phyloP scores from a whole-genome alignment of 1,140 invertebrate species.

The Drosophila kepulauana region DNA sequence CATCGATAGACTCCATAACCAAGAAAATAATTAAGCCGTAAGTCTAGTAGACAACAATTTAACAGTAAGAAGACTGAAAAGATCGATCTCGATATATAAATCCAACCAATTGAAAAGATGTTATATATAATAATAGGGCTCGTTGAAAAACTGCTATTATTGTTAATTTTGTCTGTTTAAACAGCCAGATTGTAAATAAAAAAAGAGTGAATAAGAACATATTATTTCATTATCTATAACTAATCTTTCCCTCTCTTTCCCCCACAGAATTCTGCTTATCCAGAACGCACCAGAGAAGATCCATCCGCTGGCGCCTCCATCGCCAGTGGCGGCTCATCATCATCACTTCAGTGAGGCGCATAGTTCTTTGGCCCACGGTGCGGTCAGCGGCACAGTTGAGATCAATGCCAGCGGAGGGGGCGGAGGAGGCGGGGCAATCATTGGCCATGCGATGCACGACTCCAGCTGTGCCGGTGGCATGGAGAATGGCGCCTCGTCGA shows the following conservation, averaged over 20 bases:
- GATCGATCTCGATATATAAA: too few relatives aligned
- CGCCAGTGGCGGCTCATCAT: slow-evolving; percentile 78
- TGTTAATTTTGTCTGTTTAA: too few relatives aligned
- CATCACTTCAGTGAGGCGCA: slow-evolving; percentile 63
- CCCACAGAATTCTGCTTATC: slow-evolving; percentile 93
- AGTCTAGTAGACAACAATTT: too few relatives aligned
- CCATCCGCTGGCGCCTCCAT: slow-evolving; percentile 86
- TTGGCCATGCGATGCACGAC: slow-evolving; percentile 29
- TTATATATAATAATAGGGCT: too few relatives aligned
- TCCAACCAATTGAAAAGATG: too few relatives aligned
- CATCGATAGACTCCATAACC: too few relatives aligned
- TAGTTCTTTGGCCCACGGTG: slow-evolving; percentile 42
- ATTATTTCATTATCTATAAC: too few relatives aligned
- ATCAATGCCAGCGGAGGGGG: slow-evolving; percentile 56
- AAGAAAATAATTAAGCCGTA: too few relatives aligned
- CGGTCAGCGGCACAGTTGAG: slow-evolving; percentile 60
- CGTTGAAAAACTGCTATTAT: too few relatives aligned
- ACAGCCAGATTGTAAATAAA: too few relatives aligned
- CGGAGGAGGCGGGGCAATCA: slow-evolving; percentile 7
- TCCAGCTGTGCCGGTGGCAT: slow-evolving; percentile 48
- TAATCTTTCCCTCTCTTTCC: background rate
- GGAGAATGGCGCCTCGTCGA: slow-evolving; percentile 42
- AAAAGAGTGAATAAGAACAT: too few relatives aligned
- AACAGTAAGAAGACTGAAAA: too few relatives aligned
- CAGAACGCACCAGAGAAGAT: slow-evolving; percentile 94